Evolutionary conservation across 2,113 vertebrate species (phyloP).

Genomic region (Megaleporinus macrocephalus): DNA sequence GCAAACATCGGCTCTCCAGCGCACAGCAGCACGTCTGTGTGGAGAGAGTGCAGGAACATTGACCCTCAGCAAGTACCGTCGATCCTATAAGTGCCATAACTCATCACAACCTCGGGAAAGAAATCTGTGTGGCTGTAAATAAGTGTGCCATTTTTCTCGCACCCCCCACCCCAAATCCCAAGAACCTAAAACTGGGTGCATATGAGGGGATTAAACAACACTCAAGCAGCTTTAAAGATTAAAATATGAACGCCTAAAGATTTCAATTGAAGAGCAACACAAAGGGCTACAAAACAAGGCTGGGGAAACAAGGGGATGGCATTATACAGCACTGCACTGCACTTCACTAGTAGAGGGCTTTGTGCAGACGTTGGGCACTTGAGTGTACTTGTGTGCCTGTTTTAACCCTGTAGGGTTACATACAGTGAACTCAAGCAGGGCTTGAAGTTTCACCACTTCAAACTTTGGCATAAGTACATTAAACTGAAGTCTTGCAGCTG

Average conservation of each 20-base stretch:
- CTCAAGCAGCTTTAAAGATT: constrained; percentile 4
- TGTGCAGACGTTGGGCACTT: too few relatives aligned
- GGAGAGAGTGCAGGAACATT: constrained; percentile 6
- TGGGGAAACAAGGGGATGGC: not conserved
- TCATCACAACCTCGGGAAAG: not conserved
- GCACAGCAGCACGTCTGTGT: constrained; percentile 79
- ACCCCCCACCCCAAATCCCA: not conserved
- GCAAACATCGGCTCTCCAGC: constrained; percentile 81
- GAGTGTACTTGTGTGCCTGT: too few relatives aligned
- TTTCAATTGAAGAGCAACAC: constrained; percentile 1
- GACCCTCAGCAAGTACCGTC: not conserved
- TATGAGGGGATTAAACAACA: not conserved
- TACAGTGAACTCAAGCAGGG: too few relatives aligned
- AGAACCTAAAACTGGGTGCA: not conserved
- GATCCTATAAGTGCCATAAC: not conserved
- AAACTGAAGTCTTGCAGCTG: too few relatives aligned
- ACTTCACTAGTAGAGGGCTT: too few relatives aligned
- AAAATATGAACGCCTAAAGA: constrained; percentile 7
- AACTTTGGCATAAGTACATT: too few relatives aligned
- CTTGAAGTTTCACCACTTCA: too few relatives aligned
- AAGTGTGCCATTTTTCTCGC: not conserved
- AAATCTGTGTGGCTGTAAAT: not conserved
- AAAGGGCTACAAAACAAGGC: not conserved
- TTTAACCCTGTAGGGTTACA: too few relatives aligned
- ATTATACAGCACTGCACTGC: not conserved